Conservation (phyloP, 2,888 invertebrate genomes). For the Cheilosia grossa region DNA sequence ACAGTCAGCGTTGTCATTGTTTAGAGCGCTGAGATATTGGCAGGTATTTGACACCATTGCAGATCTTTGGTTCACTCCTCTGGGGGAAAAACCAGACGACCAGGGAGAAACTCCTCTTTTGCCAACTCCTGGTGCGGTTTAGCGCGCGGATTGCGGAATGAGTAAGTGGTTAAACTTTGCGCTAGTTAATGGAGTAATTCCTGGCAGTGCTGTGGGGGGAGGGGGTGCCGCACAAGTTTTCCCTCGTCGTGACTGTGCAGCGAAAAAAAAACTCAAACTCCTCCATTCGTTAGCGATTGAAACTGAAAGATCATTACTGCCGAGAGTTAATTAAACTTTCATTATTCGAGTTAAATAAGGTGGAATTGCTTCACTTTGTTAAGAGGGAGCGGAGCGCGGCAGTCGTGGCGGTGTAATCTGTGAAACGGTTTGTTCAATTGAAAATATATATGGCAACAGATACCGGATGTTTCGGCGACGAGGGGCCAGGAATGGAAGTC, state of each 20-base stretch:
- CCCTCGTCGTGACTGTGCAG: constrained; percentile 51
- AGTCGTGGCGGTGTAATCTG: constrained; percentile 42
- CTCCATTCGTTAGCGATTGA: constrained; percentile 55
- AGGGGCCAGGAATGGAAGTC: background rate
- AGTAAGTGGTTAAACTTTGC: constrained; percentile 52
- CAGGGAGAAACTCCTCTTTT: constrained; percentile 17
- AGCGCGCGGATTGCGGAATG: constrained; percentile 49
- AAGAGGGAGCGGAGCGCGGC: constrained; percentile 3
- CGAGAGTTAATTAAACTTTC: constrained; percentile 71
- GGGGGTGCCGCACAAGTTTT: constrained; percentile 29
- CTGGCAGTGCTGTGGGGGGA: constrained; percentile 20
- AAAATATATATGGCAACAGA: constrained; percentile 30
- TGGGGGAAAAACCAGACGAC: background rate
- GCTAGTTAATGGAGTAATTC: constrained; percentile 41
- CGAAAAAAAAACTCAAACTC: constrained; percentile 14
- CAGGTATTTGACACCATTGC: background rate
- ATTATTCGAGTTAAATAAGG: constrained; percentile 70
- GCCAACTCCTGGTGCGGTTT: constrained; percentile 42
- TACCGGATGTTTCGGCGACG: constrained; percentile 28
- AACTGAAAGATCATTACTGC: constrained; percentile 71
- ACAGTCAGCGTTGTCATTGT: constrained; percentile 26
- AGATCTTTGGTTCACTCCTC: background rate
- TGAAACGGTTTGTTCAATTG: constrained; percentile 43
- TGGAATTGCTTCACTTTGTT: constrained; percentile 55
- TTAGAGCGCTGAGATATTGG: constrained; percentile 7